Evolutionary conservation across 2,797 vertebrate genomes (phyloP), one percentile per base, ranked within the genome.

Genomic region (Mus spretus): DNA sequence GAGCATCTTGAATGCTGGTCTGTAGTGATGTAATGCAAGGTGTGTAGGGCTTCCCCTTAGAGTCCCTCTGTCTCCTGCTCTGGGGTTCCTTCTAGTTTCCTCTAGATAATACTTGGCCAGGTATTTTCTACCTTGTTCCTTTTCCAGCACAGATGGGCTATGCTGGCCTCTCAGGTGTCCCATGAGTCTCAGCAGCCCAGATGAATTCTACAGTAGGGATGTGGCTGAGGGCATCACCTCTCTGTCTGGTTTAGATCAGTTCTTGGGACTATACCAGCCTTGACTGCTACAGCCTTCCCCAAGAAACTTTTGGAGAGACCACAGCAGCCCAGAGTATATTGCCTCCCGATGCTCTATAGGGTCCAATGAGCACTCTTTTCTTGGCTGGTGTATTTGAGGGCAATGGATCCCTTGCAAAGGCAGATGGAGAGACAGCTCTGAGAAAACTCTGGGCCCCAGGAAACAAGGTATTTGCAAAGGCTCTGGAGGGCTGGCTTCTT

Each of bases 361-460:
- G 34, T 28, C 53, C 34, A 14, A 81, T 10, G 31, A 81, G 63
- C 75, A 83, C 2, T 22, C 63, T 86, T 59, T 65, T 53, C 75
- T 88, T 37, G 53, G 22, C 77, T 4, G 4, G n/a, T 53, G 88
- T 97, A 79, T 80, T 84, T 85, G 59, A 93, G 28, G 90, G 34
- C n/a, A 47, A 65, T 53, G 57, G 57, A 37, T 84, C 40, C 37
- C 87, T 63, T 37, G 75, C 47, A 87, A 61, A 95, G 94, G 26
- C 12, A 10, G 44, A 87, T 61, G 31, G 26, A 80, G 61, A 40
- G 47, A 55, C 61, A 50, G 44, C 7, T 15, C 57, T 82, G 47
- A 87, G 74, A 81, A 67, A 78, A 67, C 88, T 89, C 63, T 14
- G n/a, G 83, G 77, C 22, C 15, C 20, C 22, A 80, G 79, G 80